Conservation (phyloP, 2,113 vertebrate species). For the Panthera uncia region DNA sequence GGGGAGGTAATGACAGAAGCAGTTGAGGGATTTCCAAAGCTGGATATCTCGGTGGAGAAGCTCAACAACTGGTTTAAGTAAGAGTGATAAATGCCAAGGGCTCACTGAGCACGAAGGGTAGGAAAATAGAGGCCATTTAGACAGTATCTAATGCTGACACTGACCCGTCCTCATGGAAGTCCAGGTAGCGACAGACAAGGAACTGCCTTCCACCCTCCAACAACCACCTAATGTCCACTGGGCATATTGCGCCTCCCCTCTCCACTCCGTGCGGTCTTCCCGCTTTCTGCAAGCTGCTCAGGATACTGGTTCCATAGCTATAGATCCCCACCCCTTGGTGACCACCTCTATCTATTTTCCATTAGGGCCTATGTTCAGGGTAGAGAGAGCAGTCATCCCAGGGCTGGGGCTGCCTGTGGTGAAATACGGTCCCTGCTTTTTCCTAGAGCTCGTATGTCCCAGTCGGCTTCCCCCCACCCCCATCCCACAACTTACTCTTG, state of each 20-base stretch:
- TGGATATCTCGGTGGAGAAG: neutral
- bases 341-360: neutral
- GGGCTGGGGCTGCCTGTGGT: neutral
- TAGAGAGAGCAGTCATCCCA: neutral
- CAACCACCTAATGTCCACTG: neutral
- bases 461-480: neutral
- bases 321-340: neutral
- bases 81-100: neutral
- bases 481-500: slow-evolving; percentile 23
- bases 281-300: neutral
- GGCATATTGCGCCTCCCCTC: neutral
- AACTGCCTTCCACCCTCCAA: neutral
- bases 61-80: neutral
- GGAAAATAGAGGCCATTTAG: neutral
- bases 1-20: neutral
- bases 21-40: neutral
- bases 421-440: neutral
- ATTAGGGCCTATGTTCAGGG: neutral
- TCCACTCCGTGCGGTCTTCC: neutral
- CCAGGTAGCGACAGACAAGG: neutral
- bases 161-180: neutral
- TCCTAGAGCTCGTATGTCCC: accelerated
- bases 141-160: neutral
- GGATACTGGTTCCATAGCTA: neutral
- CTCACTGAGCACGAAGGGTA: neutral